Percentiles rank a stretch among this genome's conserved stretches.
Evolutionary conservation across 2,888 invertebrate species (phyloP).

Genomic region (Craniophora ligustri): DNA sequence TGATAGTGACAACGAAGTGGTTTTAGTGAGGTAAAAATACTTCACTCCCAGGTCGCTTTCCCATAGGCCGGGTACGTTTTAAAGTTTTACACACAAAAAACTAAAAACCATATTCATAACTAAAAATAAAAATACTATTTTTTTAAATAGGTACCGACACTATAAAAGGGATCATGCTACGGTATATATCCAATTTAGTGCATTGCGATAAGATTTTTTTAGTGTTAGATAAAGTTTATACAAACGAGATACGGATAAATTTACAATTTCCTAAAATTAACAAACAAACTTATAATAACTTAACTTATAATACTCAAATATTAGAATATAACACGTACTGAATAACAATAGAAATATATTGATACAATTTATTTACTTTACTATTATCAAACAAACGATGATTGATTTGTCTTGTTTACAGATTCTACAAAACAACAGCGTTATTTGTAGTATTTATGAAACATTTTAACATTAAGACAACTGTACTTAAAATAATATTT

Average conservation of each 20-base stretch:
- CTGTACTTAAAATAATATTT: too few relatives aligned
- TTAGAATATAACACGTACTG: not conserved
- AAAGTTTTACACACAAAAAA: too few relatives aligned
- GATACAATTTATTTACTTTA: conserved; percentile 5
- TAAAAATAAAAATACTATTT: too few relatives aligned
- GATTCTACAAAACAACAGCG: not conserved
- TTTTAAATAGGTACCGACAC: too few relatives aligned
- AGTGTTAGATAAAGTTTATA: conserved; percentile 6
- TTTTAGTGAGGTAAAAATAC: too few relatives aligned
- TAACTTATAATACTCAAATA: too few relatives aligned
- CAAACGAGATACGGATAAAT: conserved; percentile 16
- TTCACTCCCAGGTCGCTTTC: too few relatives aligned
- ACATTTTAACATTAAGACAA: not conserved
- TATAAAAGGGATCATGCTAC: not conserved
- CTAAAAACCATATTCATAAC: too few relatives aligned
- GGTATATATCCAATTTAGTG: conserved; percentile 17
- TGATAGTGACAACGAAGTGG: too few relatives aligned
- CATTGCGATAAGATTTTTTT: conserved; percentile 21
- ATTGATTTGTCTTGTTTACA: conserved; percentile 3
- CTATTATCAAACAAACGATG: not conserved
- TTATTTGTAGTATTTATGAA: too few relatives aligned
- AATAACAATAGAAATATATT: not conserved
- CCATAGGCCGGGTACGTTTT: too few relatives aligned
- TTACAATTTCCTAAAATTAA: not conserved
- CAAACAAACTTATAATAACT: too few relatives aligned